Percentiles rank a stretch among this genome's conserved stretches.
phyloP scores from a whole-genome alignment of 2,888 invertebrate species.

The Drosophila silvestris region DNA sequence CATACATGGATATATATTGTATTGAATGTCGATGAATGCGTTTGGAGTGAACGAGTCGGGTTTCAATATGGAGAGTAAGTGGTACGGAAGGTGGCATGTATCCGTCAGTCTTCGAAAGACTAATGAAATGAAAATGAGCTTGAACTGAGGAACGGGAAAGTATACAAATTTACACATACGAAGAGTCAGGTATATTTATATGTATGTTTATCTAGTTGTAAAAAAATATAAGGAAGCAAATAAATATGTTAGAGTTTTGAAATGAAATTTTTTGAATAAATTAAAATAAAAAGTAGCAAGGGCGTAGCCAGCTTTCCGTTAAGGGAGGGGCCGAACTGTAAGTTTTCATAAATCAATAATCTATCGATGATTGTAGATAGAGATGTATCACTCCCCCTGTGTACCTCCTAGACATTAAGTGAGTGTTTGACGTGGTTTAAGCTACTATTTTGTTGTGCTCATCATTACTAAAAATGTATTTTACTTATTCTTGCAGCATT shows the following conservation, averaged over 20 bases:
- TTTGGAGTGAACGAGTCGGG: conserved; percentile 19
- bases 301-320: neutral
- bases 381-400: neutral
- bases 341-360: neutral
- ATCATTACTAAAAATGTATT: conserved; percentile 40
- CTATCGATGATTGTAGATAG: neutral
- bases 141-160: conserved; percentile 47
- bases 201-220: conserved; percentile 48
- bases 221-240: conserved; percentile 1
- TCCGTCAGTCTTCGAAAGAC: conserved; percentile 16
- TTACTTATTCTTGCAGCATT: conserved; percentile 68
- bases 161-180: conserved; percentile 62
- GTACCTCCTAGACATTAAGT: neutral
- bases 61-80: conserved; percentile 34
- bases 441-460: conserved; percentile 24
- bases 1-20: conserved; percentile 3
- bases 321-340: neutral
- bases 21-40: neutral
- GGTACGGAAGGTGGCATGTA: conserved; percentile 5
- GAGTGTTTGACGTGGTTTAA: conserved; percentile 45
- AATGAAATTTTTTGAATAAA: conserved; percentile 23
- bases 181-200: conserved; percentile 46
- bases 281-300: conserved; percentile 20
- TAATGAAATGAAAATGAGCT: conserved; percentile 20
- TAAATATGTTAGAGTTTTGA: conserved; percentile 24